These are phyloP conservation scores for Melieria omissa DNA, from an alignment of 2,888 invertebrate genomes.

Conservation along the genomic window DNA sequence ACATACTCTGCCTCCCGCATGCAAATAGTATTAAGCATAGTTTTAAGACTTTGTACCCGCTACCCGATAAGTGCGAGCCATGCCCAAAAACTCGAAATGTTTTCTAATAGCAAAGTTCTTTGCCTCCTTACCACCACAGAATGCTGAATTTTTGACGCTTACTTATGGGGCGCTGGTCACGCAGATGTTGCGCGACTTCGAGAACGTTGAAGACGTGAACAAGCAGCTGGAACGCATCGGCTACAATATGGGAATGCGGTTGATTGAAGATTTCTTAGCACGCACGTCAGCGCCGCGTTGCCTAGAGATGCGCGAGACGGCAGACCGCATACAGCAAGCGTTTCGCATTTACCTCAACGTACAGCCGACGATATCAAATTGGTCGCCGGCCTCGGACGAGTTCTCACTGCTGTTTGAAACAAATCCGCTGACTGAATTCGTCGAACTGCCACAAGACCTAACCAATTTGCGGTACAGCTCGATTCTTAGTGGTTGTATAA, in stretches of 20 bases:
- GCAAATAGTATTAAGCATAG: neutral
- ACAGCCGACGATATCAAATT: conserved; percentile 91
- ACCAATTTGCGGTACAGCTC: conserved; percentile 90
- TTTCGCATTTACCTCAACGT: conserved; percentile 88
- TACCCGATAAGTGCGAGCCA: too few relatives aligned
- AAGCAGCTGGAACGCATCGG: conserved; percentile 95
- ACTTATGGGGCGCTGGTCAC: conserved; percentile 98
- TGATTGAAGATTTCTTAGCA: conserved; percentile 98
- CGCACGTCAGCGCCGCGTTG: conserved; percentile 90
- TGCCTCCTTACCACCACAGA: conserved; percentile 69
- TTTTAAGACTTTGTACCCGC: conserved; percentile 3
- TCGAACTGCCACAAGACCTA: conserved; percentile 90
- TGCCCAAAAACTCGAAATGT: too few relatives aligned
- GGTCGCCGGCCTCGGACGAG: conserved; percentile 95
- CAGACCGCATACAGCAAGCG: conserved; percentile 90
- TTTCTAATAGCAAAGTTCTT: too few relatives aligned
- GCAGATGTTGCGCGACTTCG: conserved; percentile 95
- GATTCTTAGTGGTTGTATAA: conserved; percentile 88
- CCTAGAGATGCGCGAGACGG: conserved; percentile 95
- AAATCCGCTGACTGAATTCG: conserved; percentile 97
- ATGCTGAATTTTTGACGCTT: conserved; percentile 94
- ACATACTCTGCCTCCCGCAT: neutral
- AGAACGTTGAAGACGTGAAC: conserved; percentile 97
- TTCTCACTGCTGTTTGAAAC: conserved; percentile 95
- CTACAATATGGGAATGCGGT: conserved; percentile 96